Base-by-base conservation (phyloP, 2,888 invertebrate genomes). In the Clepsis dumicolana region DNA sequence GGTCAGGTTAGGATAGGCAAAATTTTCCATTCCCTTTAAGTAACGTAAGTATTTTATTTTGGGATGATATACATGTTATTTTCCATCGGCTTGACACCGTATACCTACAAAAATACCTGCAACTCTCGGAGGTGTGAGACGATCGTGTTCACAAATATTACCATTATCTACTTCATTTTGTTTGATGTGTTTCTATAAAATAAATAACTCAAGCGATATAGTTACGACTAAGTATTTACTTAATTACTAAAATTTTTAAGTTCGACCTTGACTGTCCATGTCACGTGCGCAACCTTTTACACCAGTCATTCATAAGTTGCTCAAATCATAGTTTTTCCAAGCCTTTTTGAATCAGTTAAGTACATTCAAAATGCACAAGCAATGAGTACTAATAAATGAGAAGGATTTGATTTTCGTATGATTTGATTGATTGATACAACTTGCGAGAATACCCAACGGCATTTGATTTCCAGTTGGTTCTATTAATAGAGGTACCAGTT, bases 21-120 rank as follows among this genome's bases (percentile, higher is more conserved):
- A 38, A n/a, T 1, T 38, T 38, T 12, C 14, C n/a, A 7, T 38
- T n/a, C 4, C 38, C n/a, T 38, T 16, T 41, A 41, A 16, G 16
- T 41, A 41, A 48, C 1, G 21, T 7, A 10, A 18, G 4, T 12
- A 16, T 41, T 41, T 48, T 48, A 48, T 48, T 48, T 48, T 48
- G 48, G 21, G 18, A 48, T 12, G 21, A 48, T 48, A 21, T 21
- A 10, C 8, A 12, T 21, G 21, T 48, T 54, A 29, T 29, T 32
- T 29, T 54, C 54, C 10, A 29, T 29, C 24, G 48, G 48, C 21
- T 21, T 21, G 21, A 3, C 29, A 52, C 12, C 54, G 16, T 29
- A 27, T 16, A 29, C n/a, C n/a, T n/a, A n/a, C 27, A 29, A 29
- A 54, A 54, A 54, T 54, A 27, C 12, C 29, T 54, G 29, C 29